Evolutionary conservation across 2,113 vertebrate genomes (phyloP), one percentile per base, ranked within the genome.

Genomic region (Grammomys dolichurus): DNA sequence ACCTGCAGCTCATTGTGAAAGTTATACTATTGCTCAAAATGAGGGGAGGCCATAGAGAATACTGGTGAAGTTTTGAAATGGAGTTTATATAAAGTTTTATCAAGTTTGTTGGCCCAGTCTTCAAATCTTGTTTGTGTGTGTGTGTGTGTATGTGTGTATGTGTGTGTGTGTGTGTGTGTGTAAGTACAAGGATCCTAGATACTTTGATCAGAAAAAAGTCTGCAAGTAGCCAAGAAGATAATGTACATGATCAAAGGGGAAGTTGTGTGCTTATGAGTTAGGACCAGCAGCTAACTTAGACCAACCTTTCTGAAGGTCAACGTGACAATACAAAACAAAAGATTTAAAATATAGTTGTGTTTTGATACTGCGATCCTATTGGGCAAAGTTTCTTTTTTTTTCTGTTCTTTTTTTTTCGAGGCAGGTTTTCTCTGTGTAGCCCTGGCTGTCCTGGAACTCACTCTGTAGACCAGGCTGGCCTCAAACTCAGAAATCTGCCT

Each of bases 321-420:
- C 85, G 70, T 97, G 95, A 85, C 80, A 96, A 13, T 73, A 19
- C 19, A 14, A 46, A 70, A 91, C 70, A 89, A 80, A 94, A 85
- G 17, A 24, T 51, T 94, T 86, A 65, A 96, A 87, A 69, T 58
- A 51, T 78, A 17, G 75, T 78, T 96, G 51, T 14, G 70, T 81
- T 95, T 94, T 80, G 63, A 95, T 60, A 63, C 20, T 58, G 56
- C 78, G 84, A 85, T 95, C 82, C 17, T 7, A 60, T 77, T 89
- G 88, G 7, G 81, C n/a, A 24, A 80, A 58, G 73, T 90, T n/a
- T 81, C 19, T 24, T 1, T 40, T 40, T 40, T 40, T 40, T 40
- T 40, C n/a, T n/a, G n/a, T n/a, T 40, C 40, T 40, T 40, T 40
- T 40, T 40, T 40, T 40, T 40, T 40, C 40, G 40, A 40, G 40